Evolutionary conservation across 2,113 vertebrate genomes (phyloP).

Genomic region (Junco hyemalis): DNA sequence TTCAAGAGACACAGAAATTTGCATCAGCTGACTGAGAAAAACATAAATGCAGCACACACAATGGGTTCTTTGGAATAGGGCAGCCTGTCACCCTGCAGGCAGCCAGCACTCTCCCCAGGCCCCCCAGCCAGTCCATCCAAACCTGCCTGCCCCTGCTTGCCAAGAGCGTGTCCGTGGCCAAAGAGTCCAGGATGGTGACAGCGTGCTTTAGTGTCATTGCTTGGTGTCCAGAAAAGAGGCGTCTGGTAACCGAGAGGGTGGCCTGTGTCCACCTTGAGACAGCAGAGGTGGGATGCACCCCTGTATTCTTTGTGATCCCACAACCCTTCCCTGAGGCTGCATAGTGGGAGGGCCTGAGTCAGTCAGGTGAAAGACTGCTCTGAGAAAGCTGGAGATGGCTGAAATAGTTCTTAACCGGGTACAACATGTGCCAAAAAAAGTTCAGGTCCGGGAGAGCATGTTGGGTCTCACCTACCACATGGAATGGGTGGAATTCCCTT

Average conservation of each 20-base stretch:
- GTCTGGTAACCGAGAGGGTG: fast-evolving
- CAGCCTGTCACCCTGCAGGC: fast-evolving
- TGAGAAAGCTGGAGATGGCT: not conserved
- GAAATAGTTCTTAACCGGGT: not conserved
- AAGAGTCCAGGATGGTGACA: not conserved
- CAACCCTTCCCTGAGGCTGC: not conserved
- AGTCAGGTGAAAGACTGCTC: not conserved
- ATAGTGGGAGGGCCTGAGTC: fast-evolving
- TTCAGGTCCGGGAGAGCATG: not conserved
- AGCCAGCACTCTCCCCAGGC: not conserved
- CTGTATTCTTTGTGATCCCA: not conserved
- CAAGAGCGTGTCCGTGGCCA: not conserved
- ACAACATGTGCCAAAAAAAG: not conserved
- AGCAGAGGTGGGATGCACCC: not conserved
- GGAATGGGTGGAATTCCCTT: not conserved
- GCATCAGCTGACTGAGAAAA: not conserved
- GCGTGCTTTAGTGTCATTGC: not conserved
- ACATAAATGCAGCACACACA: fast-evolving
- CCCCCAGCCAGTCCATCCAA: not conserved
- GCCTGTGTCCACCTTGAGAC: not conserved
- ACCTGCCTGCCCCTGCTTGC: not conserved
- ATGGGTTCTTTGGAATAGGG: not conserved
- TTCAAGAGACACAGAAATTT: not conserved
- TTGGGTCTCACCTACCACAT: not conserved
- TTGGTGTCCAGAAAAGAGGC: not conserved